These are phyloP conservation scores for Metallyticus violacea DNA, from an alignment of 2,888 invertebrate genomes.

Conservation along the genomic window DNA sequence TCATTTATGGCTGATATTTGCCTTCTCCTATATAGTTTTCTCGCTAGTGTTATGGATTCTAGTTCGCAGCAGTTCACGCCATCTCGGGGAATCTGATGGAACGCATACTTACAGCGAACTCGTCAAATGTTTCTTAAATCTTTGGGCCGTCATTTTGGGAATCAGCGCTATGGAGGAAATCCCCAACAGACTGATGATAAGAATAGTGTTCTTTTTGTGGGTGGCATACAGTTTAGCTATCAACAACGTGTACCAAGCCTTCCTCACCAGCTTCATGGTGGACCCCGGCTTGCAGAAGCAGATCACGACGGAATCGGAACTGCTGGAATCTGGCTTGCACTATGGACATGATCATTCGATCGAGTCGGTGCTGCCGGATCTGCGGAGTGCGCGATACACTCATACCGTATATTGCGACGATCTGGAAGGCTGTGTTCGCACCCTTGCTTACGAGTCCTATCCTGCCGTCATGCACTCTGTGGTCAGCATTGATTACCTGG, in stretches of 20 bases:
- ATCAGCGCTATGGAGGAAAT: not conserved
- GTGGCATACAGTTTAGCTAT: not conserved
- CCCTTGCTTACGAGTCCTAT: not conserved
- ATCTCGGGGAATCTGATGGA: not conserved
- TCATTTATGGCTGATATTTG: not conserved
- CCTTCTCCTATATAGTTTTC: not conserved
- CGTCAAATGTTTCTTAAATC: not conserved
- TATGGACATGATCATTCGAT: not conserved
- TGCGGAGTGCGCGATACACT: not conserved
- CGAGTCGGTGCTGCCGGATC: not conserved
- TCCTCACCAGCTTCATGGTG: conserved; percentile 1
- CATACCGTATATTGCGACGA: not conserved
- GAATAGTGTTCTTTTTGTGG: conserved; percentile 1
- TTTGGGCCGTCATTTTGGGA: conserved; percentile 11
- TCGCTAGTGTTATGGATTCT: not conserved
- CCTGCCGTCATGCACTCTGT: not conserved
- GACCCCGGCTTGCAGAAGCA: conserved; percentile 7
- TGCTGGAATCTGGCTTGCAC: not conserved
- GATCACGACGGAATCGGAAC: not conserved
- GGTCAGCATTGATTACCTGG: not conserved
- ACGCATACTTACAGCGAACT: not conserved
- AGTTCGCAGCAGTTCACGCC: not conserved
- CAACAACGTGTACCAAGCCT: not conserved
- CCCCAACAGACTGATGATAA: not conserved
- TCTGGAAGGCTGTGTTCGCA: not conserved